phyloP scores from a whole-genome alignment of 2,888 invertebrate species.

The Asteroscopus sphinx region DNA sequence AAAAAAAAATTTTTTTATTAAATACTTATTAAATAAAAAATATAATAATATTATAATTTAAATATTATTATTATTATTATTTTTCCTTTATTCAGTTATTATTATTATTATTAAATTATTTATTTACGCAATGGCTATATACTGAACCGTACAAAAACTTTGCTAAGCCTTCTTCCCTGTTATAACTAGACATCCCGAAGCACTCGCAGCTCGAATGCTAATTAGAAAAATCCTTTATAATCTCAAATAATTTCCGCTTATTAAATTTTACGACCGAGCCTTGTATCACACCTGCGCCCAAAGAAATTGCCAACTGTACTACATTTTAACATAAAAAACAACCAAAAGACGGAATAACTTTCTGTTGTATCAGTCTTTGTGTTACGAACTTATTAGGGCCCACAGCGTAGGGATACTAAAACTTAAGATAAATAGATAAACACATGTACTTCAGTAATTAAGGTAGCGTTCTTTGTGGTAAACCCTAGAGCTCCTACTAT shows the following conservation, averaged over 20 bases:
- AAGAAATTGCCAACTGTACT: conserved; percentile 58
- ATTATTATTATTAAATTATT: no score
- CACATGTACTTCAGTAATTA: conserved; percentile 45
- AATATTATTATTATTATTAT: no score
- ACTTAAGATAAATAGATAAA: conserved; percentile 47
- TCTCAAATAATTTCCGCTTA: conserved; percentile 81
- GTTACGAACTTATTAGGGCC: conserved; percentile 29
- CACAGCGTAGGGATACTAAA: conserved; percentile 31
- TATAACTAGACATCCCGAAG: conserved; percentile 28
- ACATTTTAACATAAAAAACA: conserved; percentile 57
- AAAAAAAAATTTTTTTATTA: no score
- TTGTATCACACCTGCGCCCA: conserved; percentile 73
- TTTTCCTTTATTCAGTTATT: no score
- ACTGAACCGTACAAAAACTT: conserved; percentile 21
- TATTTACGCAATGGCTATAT: no score
- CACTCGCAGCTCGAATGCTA: conserved; percentile 58
- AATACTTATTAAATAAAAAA: no score
- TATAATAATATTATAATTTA: no score
- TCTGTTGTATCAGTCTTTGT: conserved; percentile 64
- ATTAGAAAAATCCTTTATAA: conserved; percentile 83
- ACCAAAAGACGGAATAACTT: conserved; percentile 57
- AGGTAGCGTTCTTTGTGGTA: conserved; percentile 27
- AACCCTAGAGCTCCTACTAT: conserved; percentile 12
- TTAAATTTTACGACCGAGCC: conserved; percentile 76
- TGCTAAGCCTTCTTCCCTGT: conserved; percentile 11